These are phyloP conservation scores for Tinea semifulvella DNA, from an alignment of 2,888 invertebrate species.

Conservation along the genomic window DNA sequence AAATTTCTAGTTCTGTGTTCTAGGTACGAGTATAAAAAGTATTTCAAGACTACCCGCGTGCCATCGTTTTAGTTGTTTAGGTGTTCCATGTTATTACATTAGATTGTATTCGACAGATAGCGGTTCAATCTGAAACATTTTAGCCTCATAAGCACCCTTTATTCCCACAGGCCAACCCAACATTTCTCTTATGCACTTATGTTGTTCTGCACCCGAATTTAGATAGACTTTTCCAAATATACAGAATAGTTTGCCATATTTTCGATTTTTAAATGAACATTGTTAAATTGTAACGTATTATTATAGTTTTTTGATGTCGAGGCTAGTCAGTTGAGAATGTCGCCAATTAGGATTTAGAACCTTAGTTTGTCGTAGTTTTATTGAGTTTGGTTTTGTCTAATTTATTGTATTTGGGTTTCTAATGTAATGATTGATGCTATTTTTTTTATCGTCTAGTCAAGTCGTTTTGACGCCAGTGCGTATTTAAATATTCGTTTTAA, in stretches of 20 bases:
- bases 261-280: neutral
- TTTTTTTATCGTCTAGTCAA: constrained; percentile 9
- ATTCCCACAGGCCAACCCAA: neutral
- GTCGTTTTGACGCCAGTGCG: neutral
- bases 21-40: no score
- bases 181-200: constrained; percentile 19
- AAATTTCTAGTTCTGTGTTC: no score
- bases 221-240: neutral
- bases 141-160: constrained; percentile 42
- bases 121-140: constrained; percentile 22
- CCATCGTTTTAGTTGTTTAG: constrained; percentile 58
- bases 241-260: constrained; percentile 1
- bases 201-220: constrained; percentile 21
- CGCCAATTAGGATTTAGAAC: constrained; percentile 8
- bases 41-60: constrained; percentile 41
- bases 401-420: neutral
- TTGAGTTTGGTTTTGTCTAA: neutral
- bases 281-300: neutral
- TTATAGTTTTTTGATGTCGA: constrained; percentile 23
- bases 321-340: constrained; percentile 47
- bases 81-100: constrained; percentile 65
- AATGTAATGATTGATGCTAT: constrained; percentile 5
- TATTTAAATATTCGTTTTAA: neutral
- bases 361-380: constrained; percentile 2
- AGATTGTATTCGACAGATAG: constrained; percentile 54